phyloP scores from a whole-genome alignment of 2,888 invertebrate genomes.

The Cabera pusaria region DNA sequence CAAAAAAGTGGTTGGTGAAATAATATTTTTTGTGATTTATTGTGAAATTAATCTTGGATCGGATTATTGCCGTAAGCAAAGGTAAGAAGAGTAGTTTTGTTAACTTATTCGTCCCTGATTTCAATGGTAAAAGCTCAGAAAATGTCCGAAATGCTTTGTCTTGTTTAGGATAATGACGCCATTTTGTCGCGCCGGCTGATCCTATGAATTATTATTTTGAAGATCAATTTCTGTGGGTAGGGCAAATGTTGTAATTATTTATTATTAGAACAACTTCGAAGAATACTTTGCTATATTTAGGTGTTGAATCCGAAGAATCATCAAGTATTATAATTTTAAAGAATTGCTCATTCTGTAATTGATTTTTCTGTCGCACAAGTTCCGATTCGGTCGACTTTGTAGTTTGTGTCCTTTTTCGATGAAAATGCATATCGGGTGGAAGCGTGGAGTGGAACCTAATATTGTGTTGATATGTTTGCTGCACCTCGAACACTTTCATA shows the following conservation, averaged over 20 bases:
- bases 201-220: constrained; percentile 65
- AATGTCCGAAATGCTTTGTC: constrained; percentile 43
- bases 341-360: constrained; percentile 22
- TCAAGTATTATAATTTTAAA: constrained; percentile 4
- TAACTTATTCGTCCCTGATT: background rate
- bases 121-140: background rate
- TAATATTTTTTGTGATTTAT: constrained; percentile 60
- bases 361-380: constrained; percentile 34
- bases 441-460: background rate
- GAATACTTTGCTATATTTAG: constrained; percentile 13
- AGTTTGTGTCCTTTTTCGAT: constrained; percentile 5
- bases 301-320: background rate
- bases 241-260: constrained; percentile 42
- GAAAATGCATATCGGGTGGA: background rate
- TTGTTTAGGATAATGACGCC: constrained; percentile 79
- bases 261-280: constrained; percentile 31
- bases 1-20: constrained; percentile 71
- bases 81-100: constrained; percentile 33
- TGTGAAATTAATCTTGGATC: constrained; percentile 56
- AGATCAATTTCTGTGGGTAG: constrained; percentile 50
- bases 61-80: constrained; percentile 55
- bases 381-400: constrained; percentile 21
- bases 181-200: constrained; percentile 84
- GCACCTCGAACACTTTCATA: background rate
- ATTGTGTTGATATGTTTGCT: background rate